Evolutionary conservation across 2,797 vertebrate genomes (phyloP).

Genomic region (Champsocephalus esox): DNA sequence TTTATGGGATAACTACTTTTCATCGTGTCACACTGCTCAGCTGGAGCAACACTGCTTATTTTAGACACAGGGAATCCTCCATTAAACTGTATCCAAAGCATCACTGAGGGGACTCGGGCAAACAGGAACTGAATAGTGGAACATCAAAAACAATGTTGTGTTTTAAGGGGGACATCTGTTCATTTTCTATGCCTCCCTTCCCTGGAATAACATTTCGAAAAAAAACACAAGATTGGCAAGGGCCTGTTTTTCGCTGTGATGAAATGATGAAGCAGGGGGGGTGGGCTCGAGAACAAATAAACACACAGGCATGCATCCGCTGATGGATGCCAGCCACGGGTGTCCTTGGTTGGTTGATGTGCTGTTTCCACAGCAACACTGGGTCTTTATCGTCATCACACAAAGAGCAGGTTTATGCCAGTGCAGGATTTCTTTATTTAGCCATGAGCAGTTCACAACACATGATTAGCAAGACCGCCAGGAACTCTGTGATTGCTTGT

Average conservation of each 20-base stretch:
- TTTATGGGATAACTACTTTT: slow-evolving; percentile 24
- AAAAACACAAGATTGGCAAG: background rate
- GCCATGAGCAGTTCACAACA: slow-evolving; percentile 26
- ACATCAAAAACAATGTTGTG: slow-evolving; percentile 40
- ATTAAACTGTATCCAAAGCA: slow-evolving; percentile 30
- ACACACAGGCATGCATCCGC: slow-evolving; percentile 26
- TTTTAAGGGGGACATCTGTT: slow-evolving; percentile 49
- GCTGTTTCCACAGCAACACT: slow-evolving; percentile 70
- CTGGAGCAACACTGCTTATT: slow-evolving; percentile 31
- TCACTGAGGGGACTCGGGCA: slow-evolving; percentile 15
- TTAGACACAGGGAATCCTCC: slow-evolving; percentile 47
- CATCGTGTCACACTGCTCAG: background rate
- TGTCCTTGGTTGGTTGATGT: slow-evolving; percentile 72
- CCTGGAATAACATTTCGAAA: background rate
- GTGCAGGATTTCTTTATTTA: slow-evolving; percentile 65
- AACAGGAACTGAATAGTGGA: slow-evolving; percentile 29
- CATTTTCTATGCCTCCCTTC: slow-evolving; percentile 20
- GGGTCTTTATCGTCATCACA: slow-evolving; percentile 55
- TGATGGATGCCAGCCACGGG: slow-evolving; percentile 48
- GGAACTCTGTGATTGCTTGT: too few relatives aligned
- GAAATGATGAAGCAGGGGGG: slow-evolving; percentile 39
- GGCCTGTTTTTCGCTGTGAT: slow-evolving; percentile 18
- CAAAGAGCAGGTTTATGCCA: slow-evolving; percentile 32
- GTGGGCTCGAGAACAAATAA: background rate
- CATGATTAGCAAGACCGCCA: slow-evolving; percentile 14